A percentile compares a stretch with the other conserved stretches of the same genome.
Conservation (phyloP, 1,140 invertebrate genomes). For the Brachionus paranguensis region DNA sequence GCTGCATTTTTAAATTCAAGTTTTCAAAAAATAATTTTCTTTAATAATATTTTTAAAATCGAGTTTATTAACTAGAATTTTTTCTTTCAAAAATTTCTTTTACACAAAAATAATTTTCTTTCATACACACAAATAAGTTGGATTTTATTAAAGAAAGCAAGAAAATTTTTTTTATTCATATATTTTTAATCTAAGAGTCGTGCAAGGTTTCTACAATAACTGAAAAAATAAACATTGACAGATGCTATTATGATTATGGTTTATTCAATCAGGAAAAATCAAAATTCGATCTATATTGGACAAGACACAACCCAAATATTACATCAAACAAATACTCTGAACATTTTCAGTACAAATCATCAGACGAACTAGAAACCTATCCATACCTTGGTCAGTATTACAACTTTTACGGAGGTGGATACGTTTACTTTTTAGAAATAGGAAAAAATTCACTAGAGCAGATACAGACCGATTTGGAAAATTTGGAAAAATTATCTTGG, state of each 20-base stretch:
- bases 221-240: not conserved
- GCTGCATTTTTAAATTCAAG: too few relatives aligned
- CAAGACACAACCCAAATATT: not conserved
- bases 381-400: constrained; percentile 56
- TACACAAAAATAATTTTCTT: too few relatives aligned
- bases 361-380: constrained; percentile 51
- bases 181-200: constrained; percentile 41
- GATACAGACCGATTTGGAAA: constrained; percentile 46
- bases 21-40: too few relatives aligned
- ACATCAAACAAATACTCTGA: not conserved
- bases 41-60: too few relatives aligned
- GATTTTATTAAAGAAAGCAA: too few relatives aligned
- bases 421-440: constrained; percentile 58
- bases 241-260: not conserved
- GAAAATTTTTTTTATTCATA: too few relatives aligned
- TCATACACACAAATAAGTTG: too few relatives aligned
- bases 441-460: constrained; percentile 46
- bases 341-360: constrained; percentile 1
- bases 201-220: not conserved
- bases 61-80: too few relatives aligned
- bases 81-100: too few relatives aligned
- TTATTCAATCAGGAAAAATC: constrained; percentile 2
- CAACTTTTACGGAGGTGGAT: constrained; percentile 60
- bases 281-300: not conserved
- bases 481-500: constrained; percentile 56